These are phyloP conservation scores for Peromyscus melanophrys DNA, from an alignment of 2,797 vertebrate genomes.

Conservation along the genomic window DNA sequence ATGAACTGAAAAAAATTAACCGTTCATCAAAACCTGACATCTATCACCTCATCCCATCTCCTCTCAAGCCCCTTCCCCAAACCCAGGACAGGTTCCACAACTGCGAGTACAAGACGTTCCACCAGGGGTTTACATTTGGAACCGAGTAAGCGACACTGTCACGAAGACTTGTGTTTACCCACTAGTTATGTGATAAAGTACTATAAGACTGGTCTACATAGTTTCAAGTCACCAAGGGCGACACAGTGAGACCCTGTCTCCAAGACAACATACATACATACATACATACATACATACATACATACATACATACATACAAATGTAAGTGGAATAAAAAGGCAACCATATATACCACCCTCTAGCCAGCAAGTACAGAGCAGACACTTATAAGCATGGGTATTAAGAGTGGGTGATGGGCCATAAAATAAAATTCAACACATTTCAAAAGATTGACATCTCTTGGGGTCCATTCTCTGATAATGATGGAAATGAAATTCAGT, in stretches of 20 bases:
- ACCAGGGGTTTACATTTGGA: not conserved
- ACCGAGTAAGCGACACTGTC: not conserved
- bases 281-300: not conserved
- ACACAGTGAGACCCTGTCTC: not conserved
- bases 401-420: not conserved
- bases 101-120: not conserved
- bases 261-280: not conserved
- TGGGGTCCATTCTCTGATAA: not conserved
- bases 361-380: not conserved
- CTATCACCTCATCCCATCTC: not conserved
- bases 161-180: not conserved
- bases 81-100: not conserved
- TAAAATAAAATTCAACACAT: not conserved
- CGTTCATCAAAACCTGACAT: not conserved
- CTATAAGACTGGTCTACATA: not conserved
- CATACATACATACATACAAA: not conserved
- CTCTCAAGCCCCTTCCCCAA: not conserved
- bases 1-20: not conserved
- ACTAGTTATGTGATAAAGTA: constrained; percentile 38
- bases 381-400: not conserved
- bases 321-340: not conserved
- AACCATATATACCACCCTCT: not conserved
- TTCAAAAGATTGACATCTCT: not conserved
- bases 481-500: not conserved
- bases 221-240: not conserved